Evolutionary conservation across 2,797 vertebrate genomes (phyloP).

Genomic region (Malurus leucopterus): DNA sequence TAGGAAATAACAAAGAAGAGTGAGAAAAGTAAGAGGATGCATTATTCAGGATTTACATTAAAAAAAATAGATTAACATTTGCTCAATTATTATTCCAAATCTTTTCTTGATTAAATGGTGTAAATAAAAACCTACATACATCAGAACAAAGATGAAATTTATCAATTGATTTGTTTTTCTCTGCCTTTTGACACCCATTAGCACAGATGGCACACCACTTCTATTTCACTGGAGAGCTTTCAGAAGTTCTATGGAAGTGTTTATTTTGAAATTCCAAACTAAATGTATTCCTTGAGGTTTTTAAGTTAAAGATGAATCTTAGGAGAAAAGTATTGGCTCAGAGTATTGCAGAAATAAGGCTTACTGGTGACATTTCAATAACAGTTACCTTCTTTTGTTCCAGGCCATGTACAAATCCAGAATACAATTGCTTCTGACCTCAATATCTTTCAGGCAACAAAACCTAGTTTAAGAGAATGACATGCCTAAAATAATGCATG

Average conservation of each 20-base stretch:
- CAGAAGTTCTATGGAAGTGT: background rate
- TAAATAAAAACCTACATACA: background rate
- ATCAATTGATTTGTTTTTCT: background rate
- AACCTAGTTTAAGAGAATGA: background rate
- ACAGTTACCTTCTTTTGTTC: background rate
- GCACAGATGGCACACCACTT: background rate
- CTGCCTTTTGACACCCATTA: background rate
- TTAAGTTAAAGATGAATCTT: background rate
- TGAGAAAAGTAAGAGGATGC: background rate
- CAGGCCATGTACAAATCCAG: background rate
- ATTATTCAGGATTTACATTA: background rate
- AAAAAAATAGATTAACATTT: background rate
- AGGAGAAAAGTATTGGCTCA: background rate
- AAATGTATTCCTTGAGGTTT: background rate
- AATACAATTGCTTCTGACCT: background rate
- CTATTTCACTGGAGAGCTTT: background rate
- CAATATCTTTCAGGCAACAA: background rate
- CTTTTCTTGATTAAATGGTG: background rate
- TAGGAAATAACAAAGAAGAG: background rate
- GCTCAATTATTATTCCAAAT: fast-evolving
- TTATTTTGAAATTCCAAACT: background rate
- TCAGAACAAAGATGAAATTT: background rate
- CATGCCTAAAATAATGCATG: background rate
- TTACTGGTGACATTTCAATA: background rate
- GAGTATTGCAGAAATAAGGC: background rate